A percentile compares a stretch with the other conserved stretches of the same genome.
Conservation (phyloP, 2,888 invertebrate genomes). For the Nemapogon koenigi region DNA sequence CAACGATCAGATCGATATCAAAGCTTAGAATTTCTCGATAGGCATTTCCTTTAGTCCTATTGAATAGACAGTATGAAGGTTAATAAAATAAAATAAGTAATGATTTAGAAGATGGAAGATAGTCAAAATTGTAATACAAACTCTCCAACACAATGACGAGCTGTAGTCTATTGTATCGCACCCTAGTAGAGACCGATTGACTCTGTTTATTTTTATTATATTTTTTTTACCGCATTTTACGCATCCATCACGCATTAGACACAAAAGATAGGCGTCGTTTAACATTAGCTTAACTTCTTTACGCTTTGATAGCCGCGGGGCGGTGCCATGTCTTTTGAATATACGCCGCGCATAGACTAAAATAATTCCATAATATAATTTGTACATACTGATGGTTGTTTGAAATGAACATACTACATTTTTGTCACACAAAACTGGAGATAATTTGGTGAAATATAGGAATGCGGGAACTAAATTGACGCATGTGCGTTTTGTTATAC, state of each 20-base stretch:
- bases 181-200: conserved; percentile 28
- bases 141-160: conserved; percentile 32
- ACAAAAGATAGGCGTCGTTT: conserved; percentile 62
- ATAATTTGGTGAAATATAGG: conserved; percentile 34
- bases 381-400: conserved; percentile 3
- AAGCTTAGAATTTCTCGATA: no score
- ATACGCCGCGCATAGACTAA: conserved; percentile 26
- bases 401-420: no score
- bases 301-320: conserved; percentile 56
- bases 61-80: conserved; percentile 2
- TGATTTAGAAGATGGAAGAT: conserved; percentile 3
- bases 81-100: conserved; percentile 2
- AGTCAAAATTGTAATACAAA: conserved; percentile 26
- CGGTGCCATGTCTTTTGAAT: conserved; percentile 22
- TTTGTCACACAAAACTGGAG: not conserved
- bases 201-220: conserved; percentile 40
- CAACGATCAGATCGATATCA: no score
- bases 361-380: conserved; percentile 28
- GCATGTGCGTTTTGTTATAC: conserved; percentile 58
- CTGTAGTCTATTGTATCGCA: conserved; percentile 32
- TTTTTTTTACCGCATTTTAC: conserved; percentile 39
- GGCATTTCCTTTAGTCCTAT: no score
- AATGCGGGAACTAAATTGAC: conserved; percentile 38
- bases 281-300: conserved; percentile 63
- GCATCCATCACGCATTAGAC: conserved; percentile 52